Base-by-base conservation (phyloP, 2,888 invertebrate species). In the Parelbella ahira region DNA sequence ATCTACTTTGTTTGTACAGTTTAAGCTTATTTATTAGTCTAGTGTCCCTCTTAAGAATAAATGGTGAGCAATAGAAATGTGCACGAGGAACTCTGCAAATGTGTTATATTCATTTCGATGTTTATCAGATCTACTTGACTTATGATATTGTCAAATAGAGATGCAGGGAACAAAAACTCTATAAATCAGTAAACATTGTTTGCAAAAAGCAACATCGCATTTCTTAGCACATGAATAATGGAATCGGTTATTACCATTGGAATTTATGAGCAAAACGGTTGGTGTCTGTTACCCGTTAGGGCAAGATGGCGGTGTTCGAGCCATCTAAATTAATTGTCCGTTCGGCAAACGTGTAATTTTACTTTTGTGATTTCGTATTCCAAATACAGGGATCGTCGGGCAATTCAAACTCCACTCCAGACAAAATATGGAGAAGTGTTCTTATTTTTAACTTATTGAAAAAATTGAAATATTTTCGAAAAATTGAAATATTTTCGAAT, bases 281-380 rank as follows among this genome's bases (percentile, higher is more conserved):
- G 19, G 37, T 27, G 25, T 8, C 20, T 20, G 23, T 27, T 30
- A 11, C 29, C 29, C 33, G 45, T 38, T 42, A 36, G 29, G 20
- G 28, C 38, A 24, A 27, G 48, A 45, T 45, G 49, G 11, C 41
- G 38, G 42, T 49, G 47, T 51, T 28, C 25, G 34, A 34, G 48
- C 47, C 41, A 48, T 47, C 46, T 53, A 47, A 50, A 52, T 55
- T 49, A 51, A 54, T 46, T 48, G 50, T 36, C 11, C 15, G 15
- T 28, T 25, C 32, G 36, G 18, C 30, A 37, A 27, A 8, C 36
- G 34, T 48, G 48, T 44, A 38, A 48, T 53, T 51, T 51, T 29
- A 41, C 46, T 44, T 33, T 33, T 21, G 37, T 50, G 28, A 21
- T 29, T 46, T 45, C 37, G 30, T 37, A 44, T 39, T 48, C 10